Base-by-base conservation (phyloP, 2,797 vertebrate species). In the Molossus molossus region DNA sequence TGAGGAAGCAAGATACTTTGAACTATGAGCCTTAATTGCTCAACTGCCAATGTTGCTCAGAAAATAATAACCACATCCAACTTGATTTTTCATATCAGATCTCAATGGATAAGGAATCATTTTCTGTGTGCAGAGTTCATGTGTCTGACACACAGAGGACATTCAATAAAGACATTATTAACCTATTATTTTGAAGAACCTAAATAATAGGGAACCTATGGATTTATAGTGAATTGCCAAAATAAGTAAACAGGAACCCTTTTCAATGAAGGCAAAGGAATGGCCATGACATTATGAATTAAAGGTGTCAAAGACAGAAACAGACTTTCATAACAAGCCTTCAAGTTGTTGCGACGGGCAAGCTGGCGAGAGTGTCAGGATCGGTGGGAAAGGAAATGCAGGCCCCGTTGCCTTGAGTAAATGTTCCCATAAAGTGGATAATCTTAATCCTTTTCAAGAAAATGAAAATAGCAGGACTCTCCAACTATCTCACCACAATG, bases 121-220 rank as follows among this genome's bases (percentile, higher is more conserved):
- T 90, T 79, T 86, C 37, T 75, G 17, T 40, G 25, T 84, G 17
- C 15, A 40, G 50, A 84, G 7, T 79, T 90, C 14, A 72, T 10
- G 23, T 62, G 27, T 76, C 55, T 92, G 58, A 18, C n/a, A 81
- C 83, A 45, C 25, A 29, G 53, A 94, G 12, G n/a, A 53, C 50
- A 73, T 80, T 67, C 27, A 11, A 62, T 69, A 82, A 87, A 92
- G 33, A 92, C 79, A 64, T 81, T 89, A 40, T 55, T 93, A 82
- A 69, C 5, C 9, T 33, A 20, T 90, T 95, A 57, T 89, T 92
- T 91, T 84, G 67, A 57, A 77, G 87, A 84, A 93, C 57, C 37
- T 85, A 37, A 33, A 33, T 33, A 33, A 33, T 33, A 33, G 62
- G 77, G 87, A 84, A 93, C 57, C 37, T 85, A 37, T 55, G 50